Conservation (phyloP, 2,113 vertebrate genomes). For the Buteo buteo region DNA sequence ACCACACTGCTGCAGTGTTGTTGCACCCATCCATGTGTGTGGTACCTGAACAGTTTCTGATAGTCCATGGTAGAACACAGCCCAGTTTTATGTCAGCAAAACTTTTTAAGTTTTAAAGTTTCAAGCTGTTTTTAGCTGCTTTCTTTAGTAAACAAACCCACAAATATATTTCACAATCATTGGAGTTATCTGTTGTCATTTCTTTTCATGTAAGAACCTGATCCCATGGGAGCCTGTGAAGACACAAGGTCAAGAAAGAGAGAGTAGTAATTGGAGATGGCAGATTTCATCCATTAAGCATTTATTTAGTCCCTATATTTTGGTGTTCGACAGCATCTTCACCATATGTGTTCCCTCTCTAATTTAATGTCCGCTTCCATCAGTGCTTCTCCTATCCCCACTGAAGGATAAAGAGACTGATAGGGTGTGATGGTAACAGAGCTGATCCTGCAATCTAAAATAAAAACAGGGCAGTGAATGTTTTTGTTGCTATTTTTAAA, state of each 20-base stretch:
- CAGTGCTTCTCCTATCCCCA: neutral
- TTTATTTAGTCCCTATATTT: neutral
- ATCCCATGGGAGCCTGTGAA: neutral
- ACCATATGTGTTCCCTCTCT: neutral
- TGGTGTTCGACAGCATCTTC: neutral
- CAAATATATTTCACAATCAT: neutral
- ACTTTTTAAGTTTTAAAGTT: neutral
- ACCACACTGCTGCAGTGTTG: neutral
- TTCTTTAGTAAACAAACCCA: neutral
- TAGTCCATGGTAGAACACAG: neutral
- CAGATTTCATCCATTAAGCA: slow-evolving; percentile 19
- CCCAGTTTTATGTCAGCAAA: neutral
- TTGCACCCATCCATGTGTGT: neutral
- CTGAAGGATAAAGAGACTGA: neutral
- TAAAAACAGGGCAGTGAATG: neutral
- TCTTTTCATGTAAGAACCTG: neutral
- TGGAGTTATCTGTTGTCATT: neutral
- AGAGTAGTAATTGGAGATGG: neutral
- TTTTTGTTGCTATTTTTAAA: neutral
- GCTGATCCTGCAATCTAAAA: neutral
- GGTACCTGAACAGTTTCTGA: neutral
- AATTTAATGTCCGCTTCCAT: neutral
- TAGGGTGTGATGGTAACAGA: neutral
- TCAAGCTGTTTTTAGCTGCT: neutral
- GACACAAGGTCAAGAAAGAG: neutral